Conservation (phyloP, 2,113 vertebrate genomes). For the Engraulis encrasicolus region DNA sequence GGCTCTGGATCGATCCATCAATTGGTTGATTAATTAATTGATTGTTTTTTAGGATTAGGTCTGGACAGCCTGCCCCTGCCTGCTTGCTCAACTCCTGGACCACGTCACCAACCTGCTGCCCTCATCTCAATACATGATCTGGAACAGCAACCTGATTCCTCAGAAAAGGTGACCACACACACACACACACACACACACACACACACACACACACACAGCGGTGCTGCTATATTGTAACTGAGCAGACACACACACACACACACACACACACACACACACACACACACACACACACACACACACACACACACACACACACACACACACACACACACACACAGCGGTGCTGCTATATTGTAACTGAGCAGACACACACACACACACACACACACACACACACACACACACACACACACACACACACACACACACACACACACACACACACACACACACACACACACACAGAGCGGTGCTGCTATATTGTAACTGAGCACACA, state of each 20-base stretch:
- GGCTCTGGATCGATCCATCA: no score
- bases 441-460: no score
- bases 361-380: background rate
- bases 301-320: background rate
- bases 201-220: no score
- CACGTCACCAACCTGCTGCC: background rate
- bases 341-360: no score
- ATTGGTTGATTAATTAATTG: background rate
- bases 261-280: no score
- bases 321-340: no score
- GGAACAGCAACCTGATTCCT: slow-evolving; percentile 58
- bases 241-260: no score
- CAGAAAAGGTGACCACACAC: slow-evolving; percentile 75
- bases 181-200: background rate
- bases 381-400: background rate
- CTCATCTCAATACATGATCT: slow-evolving; percentile 13
- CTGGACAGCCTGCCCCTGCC: background rate
- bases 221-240: no score
- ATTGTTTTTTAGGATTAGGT: background rate
- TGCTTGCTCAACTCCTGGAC: background rate
- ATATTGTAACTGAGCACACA: no score
- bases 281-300: background rate
- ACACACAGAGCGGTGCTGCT: no score
- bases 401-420: no score
- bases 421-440: no score